Percentiles rank a stretch among this genome's conserved stretches.
Evolutionary conservation across 2,113 vertebrate species (phyloP).

Genomic region (Neotoma lepida): DNA sequence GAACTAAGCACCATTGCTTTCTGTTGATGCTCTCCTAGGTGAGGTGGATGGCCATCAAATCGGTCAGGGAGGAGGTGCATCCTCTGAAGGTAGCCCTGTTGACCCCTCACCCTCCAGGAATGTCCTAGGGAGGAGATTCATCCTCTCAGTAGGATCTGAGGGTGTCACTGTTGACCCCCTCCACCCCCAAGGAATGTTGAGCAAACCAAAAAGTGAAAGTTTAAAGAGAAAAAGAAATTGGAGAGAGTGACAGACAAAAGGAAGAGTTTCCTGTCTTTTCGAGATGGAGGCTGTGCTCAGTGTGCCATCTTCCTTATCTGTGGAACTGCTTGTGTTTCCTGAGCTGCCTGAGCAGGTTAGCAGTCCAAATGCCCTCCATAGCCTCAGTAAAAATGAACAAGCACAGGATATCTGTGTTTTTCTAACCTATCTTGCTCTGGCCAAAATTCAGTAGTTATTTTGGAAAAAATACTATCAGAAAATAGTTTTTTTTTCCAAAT

Average conservation of each 20-base stretch:
- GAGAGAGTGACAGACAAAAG: background rate
- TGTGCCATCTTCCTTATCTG: constrained; percentile 22
- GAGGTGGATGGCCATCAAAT: background rate
- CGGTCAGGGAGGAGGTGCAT: background rate
- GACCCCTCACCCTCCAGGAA: too few relatives aligned
- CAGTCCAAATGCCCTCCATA: constrained; percentile 34
- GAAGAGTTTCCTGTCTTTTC: background rate
- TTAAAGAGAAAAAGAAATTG: constrained; percentile 9
- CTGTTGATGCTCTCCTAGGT: background rate
- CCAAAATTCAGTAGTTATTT: constrained; percentile 64
- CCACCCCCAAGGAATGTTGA: background rate
- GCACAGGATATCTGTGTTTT: constrained; percentile 80
- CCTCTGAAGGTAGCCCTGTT: background rate
- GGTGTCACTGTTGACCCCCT: background rate
- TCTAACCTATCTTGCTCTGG: constrained; percentile 52
- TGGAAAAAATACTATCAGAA: constrained; percentile 63
- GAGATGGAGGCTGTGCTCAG: background rate
- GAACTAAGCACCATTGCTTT: background rate
- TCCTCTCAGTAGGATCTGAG: background rate
- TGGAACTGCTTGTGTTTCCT: constrained; percentile 46
- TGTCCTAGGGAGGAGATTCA: background rate
- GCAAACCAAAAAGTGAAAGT: background rate
- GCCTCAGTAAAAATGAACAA: constrained; percentile 63
- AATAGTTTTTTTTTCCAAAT: too few relatives aligned
- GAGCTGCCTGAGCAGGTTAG: constrained; percentile 45